Evolutionary conservation across 2,113 vertebrate species (phyloP).

Genomic region (Piprites chloris): DNA sequence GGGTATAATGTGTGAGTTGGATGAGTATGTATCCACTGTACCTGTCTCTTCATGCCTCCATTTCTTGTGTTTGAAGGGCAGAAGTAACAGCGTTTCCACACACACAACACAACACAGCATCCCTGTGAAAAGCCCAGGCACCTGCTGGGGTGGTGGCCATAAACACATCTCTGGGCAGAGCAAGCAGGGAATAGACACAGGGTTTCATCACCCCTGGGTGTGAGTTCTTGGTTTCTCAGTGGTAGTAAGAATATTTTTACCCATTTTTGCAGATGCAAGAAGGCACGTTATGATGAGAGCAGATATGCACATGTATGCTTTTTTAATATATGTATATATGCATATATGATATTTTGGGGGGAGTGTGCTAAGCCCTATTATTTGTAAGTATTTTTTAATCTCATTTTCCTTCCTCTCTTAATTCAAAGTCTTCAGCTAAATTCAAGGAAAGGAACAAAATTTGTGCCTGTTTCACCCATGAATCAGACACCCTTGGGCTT

Average conservation of each 20-base stretch:
- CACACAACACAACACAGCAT: neutral
- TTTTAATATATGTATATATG: neutral
- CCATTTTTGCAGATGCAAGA: neutral
- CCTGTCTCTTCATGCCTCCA: neutral
- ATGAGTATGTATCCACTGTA: fast-evolving
- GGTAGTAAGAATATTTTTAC: neutral
- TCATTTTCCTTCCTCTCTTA: neutral
- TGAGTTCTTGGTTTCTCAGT: neutral
- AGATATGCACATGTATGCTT: neutral
- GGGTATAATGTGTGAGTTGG: neutral
- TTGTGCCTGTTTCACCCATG: neutral
- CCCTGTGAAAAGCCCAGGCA: too few species aligned
- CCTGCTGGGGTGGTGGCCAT: fast-evolving
- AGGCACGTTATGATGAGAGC: neutral
- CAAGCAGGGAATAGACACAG: neutral
- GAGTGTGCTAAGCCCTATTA: neutral
- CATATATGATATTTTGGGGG: neutral
- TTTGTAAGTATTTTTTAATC: neutral
- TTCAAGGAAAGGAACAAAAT: neutral
- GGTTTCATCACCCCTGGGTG: neutral
- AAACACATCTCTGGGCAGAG: neutral
- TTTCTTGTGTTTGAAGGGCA: neutral
- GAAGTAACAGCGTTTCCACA: neutral
- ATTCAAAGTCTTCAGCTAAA: neutral
- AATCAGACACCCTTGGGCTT: fast-evolving